Evolutionary conservation across 2,888 invertebrate species (phyloP), one percentile per base, ranked within the genome.

Genomic region (Pseudococcus viburni): DNA sequence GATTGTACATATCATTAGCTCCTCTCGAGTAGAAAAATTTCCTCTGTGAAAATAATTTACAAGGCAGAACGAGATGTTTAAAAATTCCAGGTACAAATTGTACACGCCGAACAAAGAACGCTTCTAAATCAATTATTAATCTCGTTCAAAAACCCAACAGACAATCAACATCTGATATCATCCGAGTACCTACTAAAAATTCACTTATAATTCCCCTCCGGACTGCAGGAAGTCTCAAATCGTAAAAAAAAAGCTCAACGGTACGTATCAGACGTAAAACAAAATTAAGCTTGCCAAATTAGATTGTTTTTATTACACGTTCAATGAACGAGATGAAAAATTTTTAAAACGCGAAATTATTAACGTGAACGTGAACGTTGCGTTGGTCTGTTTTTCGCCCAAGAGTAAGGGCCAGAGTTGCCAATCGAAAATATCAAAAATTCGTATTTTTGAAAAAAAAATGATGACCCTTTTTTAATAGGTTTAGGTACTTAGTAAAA

Each of bases 241-340:
- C 68, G 26, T 68, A 68, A 17, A 68, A 68, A n/a, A 68, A 26
- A 68, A 68, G 26, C 26, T 4, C 26, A 15, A 12, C 9, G 6
- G 19, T 68, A 15, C 48, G 48, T 51, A 9, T 51, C 48, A 51
- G 12, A 15, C 48, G 48, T n/a, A 17, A 55, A n/a, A n/a, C n/a
- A 55, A 33, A 33, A 33, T 26, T 12, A 33, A 39, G 7, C 17
- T 73, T 73, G 73, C 73, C 73, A 73, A 73, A 73, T 73, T 73
- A 33, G 64, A 64, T 64, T 15, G 73, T 73, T 33, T 73, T 73
- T 33, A 33, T 73, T 33, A 17, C 15, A 15, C 33, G 73, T 33
- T 73, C 73, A 17, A 73, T 33, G 73, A 33, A 73, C 33, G 73
- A 42, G 39, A 42, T 42, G 42, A 68, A 33, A 73, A 73, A 73